Evolutionary conservation across 1,140 invertebrate genomes (phyloP).

Genomic region (Drosophila nebulosa): DNA sequence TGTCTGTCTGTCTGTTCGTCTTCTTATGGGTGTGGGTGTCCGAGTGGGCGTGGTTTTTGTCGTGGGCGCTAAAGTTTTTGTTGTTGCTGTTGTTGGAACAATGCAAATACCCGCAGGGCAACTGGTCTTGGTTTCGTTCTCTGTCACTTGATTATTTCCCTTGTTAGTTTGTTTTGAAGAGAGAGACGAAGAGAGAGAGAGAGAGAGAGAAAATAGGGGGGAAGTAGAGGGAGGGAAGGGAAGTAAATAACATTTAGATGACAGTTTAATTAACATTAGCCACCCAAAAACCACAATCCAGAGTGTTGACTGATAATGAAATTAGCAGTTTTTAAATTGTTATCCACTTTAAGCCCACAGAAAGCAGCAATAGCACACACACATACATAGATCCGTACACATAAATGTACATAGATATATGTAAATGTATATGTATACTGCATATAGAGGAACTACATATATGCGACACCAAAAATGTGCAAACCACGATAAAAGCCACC

Average conservation of each 20-base stretch:
- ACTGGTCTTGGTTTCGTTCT: not conserved
- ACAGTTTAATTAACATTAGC: slow-evolving; percentile 26
- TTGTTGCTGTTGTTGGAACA: slow-evolving; percentile 27
- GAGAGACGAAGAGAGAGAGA: no score
- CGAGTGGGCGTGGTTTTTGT: not conserved
- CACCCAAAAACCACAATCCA: not conserved
- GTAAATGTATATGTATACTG: not conserved
- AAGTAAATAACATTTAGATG: slow-evolving; percentile 13
- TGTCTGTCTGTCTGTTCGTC: not conserved
- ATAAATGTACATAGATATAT: not conserved
- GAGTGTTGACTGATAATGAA: not conserved
- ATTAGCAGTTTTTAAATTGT: not conserved
- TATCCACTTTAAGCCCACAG: not conserved
- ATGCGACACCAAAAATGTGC: not conserved
- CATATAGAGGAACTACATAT: no score
- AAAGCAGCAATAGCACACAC: not conserved
- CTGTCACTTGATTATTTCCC: slow-evolving; percentile 16
- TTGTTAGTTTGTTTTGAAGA: not conserved
- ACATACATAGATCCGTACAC: not conserved
- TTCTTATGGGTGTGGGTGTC: not conserved
- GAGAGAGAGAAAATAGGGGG: no score
- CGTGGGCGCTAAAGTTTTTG: slow-evolving; percentile 2
- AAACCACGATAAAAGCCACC: not conserved
- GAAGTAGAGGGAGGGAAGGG: no score
- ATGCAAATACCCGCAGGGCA: slow-evolving; percentile 28